A percentile compares a stretch with the other conserved stretches of the same genome.
Evolutionary conservation across 2,888 invertebrate genomes (phyloP).

Genomic region (Dolichomitus sp.): DNA sequence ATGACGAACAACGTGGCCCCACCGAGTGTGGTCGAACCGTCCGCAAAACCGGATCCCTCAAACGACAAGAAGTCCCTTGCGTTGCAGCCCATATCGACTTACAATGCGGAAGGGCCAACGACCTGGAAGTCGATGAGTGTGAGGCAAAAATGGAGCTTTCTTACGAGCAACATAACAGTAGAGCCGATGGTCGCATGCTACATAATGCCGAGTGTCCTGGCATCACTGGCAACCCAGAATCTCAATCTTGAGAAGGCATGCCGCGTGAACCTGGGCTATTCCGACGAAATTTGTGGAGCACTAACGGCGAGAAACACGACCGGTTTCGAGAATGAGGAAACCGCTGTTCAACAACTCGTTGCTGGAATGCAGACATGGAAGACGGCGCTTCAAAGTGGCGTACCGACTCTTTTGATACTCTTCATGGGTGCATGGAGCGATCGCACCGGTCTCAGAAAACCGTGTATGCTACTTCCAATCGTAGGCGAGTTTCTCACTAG

Average conservation of each 20-base stretch:
- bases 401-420: constrained; percentile 93
- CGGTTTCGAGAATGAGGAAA: constrained; percentile 89
- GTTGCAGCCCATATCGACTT: constrained; percentile 41
- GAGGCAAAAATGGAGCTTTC: constrained; percentile 88
- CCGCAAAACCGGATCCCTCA: constrained; percentile 37
- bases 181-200: constrained; percentile 93
- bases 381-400: constrained; percentile 93
- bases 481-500: constrained; percentile 93
- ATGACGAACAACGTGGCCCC: constrained; percentile 63
- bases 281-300: constrained; percentile 92
- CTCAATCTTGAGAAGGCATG: constrained; percentile 95
- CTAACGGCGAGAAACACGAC: constrained; percentile 91
- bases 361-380: constrained; percentile 96
- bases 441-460: constrained; percentile 90
- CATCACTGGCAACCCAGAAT: constrained; percentile 94
- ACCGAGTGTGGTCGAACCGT: constrained; percentile 42
- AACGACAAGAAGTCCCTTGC: constrained; percentile 56
- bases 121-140: constrained; percentile 87
- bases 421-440: constrained; percentile 92
- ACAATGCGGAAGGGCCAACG: constrained; percentile 62
- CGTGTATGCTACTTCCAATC: constrained; percentile 94
- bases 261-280: constrained; percentile 92
- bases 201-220: constrained; percentile 89
- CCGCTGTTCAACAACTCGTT: constrained; percentile 88
- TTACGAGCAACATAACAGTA: constrained; percentile 91